phyloP scores from a whole-genome alignment of 2,797 vertebrate species.

The Pseudomugil tenellus region DNA sequence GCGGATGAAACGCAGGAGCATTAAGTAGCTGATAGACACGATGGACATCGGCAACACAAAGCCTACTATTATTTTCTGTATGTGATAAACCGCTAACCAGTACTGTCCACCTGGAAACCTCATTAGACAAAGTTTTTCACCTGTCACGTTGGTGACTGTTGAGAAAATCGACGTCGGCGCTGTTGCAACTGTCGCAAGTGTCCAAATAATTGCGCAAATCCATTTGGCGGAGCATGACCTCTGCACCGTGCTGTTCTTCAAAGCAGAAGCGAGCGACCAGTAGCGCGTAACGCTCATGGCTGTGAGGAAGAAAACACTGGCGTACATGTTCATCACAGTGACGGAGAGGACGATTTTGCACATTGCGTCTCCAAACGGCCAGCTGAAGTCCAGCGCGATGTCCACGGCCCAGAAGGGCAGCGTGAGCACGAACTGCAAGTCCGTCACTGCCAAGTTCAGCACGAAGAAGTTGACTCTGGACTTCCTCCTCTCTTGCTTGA shows the following conservation, averaged over 20 bases:
- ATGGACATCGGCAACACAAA: conserved; percentile 84
- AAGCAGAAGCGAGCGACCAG: conserved; percentile 78
- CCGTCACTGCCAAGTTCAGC: conserved; percentile 84
- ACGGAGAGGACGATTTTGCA: conserved; percentile 85
- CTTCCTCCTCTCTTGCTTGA: conserved; percentile 79
- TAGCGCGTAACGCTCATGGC: conserved; percentile 87
- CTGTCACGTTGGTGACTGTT: conserved; percentile 77
- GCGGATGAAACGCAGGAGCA: conserved; percentile 79
- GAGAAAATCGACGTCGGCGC: conserved; percentile 84
- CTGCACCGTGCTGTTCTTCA: conserved; percentile 62
- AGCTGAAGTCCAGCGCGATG: conserved; percentile 87
- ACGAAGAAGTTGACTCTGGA: conserved; percentile 84
- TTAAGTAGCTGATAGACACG: conserved; percentile 80
- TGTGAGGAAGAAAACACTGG: conserved; percentile 86
- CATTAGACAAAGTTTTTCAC: conserved; percentile 85
- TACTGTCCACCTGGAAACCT: conserved; percentile 82
- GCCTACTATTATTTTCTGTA: conserved; percentile 86
- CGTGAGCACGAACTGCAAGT: conserved; percentile 87
- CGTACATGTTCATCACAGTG: conserved; percentile 89
- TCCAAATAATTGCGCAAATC: conserved; percentile 82
- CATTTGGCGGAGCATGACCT: conserved; percentile 71
- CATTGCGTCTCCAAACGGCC: conserved; percentile 87
- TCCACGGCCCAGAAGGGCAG: conserved; percentile 88
- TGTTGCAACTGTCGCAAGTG: conserved; percentile 78
- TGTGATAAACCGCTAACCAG: conserved; percentile 86